Evolutionary conservation across 2,113 vertebrate species (phyloP), one percentile per base, ranked within the genome.

Genomic region (Sinocyclocheilus anshuiensis): DNA sequence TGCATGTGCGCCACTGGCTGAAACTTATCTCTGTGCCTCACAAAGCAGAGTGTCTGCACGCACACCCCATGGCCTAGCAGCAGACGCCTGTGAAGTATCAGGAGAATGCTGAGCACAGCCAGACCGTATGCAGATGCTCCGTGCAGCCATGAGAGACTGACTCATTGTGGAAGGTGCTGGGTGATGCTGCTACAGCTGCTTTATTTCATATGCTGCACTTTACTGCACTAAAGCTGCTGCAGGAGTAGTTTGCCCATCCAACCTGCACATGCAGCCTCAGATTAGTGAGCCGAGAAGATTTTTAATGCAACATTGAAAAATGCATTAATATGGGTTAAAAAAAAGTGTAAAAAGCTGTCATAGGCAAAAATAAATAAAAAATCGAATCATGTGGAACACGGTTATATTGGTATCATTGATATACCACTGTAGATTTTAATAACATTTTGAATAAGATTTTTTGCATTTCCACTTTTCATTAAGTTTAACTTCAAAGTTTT

Each of bases 61-160:
- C 74, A 75, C 79, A 71, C 74, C 86, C 84, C 74, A 53, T 86
- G 83, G 88, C 80, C 80, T 67, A 85, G 78, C 83, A 79, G 85
- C 53, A 84, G 83, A 84, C 69, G 83, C 22, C 67, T 78, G 48
- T 85, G 76, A 78, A 57, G 59, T 69, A 29, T 77, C 76, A 63
- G 61, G 75, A 84, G 84, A 86, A 86, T 71, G 48, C 69, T 77
- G 86, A 86, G 84, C 81, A n/a, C n/a, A 83, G 81, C 50, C 85
- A 86, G 85, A 86, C 88, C 77, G 80, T 89, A 86, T 81, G 81
- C 85, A 89, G 77, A 87, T 87, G 88, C 88, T 87, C 45, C 61
- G 48, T 87, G 61, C 83, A 82, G 39, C 57, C 29, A 59, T 59
- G 77, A 79, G 75, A 77, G 75, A 55, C 48, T 16, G 75, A 9